phyloP scores from a whole-genome alignment of 2,113 vertebrate species.

The Furnarius figulus region DNA sequence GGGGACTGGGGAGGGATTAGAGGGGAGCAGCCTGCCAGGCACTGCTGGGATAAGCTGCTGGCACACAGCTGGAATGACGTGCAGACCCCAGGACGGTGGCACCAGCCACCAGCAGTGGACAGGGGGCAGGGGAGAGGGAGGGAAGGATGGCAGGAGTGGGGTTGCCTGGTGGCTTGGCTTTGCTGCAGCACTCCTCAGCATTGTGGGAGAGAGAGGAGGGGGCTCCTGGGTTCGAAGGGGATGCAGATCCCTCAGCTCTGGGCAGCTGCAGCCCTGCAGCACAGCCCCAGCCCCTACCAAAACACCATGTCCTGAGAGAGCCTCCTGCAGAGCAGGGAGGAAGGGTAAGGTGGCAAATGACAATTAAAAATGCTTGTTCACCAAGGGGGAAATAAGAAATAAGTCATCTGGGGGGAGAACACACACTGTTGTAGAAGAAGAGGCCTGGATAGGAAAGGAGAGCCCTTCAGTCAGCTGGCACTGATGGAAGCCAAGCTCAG shows the following conservation, averaged over 20 bases:
- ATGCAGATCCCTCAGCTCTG: background rate
- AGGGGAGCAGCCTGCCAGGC: background rate
- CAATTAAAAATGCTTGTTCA: background rate
- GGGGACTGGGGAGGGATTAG: background rate
- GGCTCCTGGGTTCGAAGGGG: accelerated
- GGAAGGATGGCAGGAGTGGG: background rate
- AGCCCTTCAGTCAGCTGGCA: background rate
- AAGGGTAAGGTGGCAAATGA: accelerated
- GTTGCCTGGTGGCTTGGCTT: background rate
- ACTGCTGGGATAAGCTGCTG: background rate
- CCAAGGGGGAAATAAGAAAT: background rate
- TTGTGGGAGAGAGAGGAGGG: background rate
- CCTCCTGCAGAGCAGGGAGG: background rate
- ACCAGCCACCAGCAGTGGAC: accelerated
- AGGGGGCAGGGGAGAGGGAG: accelerated
- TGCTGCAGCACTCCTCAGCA: background rate
- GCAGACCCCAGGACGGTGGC: accelerated
- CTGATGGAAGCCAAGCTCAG: background rate
- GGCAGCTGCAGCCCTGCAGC: background rate
- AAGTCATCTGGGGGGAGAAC: background rate
- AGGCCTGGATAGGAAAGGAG: no score
- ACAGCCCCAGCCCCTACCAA: accelerated
- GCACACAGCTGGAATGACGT: background rate
- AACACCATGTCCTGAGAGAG: accelerated
- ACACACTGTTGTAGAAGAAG: no score